Conservation (phyloP, 2,113 vertebrate species). For the Beaufortia kweichowensis region DNA sequence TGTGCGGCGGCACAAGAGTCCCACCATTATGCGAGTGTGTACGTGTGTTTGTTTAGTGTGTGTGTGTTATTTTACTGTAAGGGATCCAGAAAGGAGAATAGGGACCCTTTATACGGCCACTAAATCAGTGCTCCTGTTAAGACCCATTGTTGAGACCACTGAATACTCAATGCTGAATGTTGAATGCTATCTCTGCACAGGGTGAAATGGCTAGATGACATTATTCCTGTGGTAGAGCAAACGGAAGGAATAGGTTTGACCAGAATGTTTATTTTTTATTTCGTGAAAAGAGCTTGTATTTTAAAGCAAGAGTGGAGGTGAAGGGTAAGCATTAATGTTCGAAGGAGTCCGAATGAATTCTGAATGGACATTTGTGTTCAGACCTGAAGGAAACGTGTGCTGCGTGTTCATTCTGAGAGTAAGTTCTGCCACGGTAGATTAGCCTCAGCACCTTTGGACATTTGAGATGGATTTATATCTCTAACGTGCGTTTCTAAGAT, state of each 20-base stretch:
- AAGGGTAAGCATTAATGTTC: slow-evolving; percentile 41
- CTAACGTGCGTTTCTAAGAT: neutral
- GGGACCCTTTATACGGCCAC: slow-evolving; percentile 65
- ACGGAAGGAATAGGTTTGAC: slow-evolving; percentile 64
- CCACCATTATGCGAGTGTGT: slow-evolving; percentile 57
- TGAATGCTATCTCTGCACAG: slow-evolving; percentile 69
- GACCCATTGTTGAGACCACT: slow-evolving; percentile 69
- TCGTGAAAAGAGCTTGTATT: slow-evolving; percentile 51
- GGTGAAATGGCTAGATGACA: slow-evolving; percentile 75
- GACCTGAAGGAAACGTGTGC: slow-evolving; percentile 16
- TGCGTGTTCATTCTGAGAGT: slow-evolving; percentile 31
- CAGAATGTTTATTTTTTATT: slow-evolving; percentile 68
- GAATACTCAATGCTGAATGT: slow-evolving; percentile 65
- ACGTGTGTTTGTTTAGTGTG: slow-evolving; percentile 51
- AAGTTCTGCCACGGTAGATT: slow-evolving; percentile 41
- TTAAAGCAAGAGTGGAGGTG: slow-evolving; percentile 32
- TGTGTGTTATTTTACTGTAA: slow-evolving; percentile 55
- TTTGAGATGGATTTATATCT: slow-evolving; percentile 17
- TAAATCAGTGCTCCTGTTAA: slow-evolving; percentile 70
- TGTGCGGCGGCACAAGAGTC: slow-evolving; percentile 4
- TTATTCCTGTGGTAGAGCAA: slow-evolving; percentile 64
- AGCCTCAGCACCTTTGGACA: slow-evolving; percentile 34
- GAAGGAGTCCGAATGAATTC: slow-evolving; percentile 25
- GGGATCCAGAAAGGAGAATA: slow-evolving; percentile 61
- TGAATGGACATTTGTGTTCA: slow-evolving; percentile 48